Base-by-base conservation (phyloP, 2,888 invertebrate genomes). In the Dioctria linearis region DNA sequence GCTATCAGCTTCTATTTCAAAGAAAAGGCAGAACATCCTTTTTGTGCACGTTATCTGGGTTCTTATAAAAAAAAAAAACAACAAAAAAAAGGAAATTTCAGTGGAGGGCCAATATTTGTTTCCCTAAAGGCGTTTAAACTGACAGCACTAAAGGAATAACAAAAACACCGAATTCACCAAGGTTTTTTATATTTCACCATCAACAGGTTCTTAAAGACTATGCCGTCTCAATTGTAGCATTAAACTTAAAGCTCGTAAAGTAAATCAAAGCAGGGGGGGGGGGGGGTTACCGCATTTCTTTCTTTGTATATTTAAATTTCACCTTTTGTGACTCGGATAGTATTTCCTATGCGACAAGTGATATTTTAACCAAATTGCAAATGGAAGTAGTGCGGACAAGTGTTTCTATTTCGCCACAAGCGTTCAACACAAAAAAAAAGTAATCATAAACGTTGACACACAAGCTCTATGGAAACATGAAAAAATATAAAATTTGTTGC, bases 191-290 rank as follows among this genome's bases (percentile, higher is more conserved):
- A 25, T 25, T 43, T 51, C 51, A 4, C 54, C 51, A 69, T 69
- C 69, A 69, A 69, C 49, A 69, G 69, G 51, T 51, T 51, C 49
- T 69, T 69, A 69, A 69, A 51, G 49, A 39, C 54, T 69, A 9
- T 69, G 51, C 4, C 4, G n/a, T n/a, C n/a, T n/a, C n/a, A 37
- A 69, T 25, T 11, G 5, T 49, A 25, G 25, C 25, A 25, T 25
- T 25, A 39, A 51, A 51, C 37, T 39, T 54, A 54, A 54, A 9
- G 54, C 54, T 25, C 25, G 25, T 1, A 25, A 25, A 25, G 25
- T 25, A 25, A 25, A 25, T 25, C 25, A 25, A 25, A 25, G 1
- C 25, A 25, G 25, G 25, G 25, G 25, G 25, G 25, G 25, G 25
- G 1, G 25, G 25, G 25, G 25, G 25, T 0, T 25, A 25, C 54